These are phyloP conservation scores for Nymphalis urticae DNA, from an alignment of 2,888 invertebrate species.

Conservation along the genomic window DNA sequence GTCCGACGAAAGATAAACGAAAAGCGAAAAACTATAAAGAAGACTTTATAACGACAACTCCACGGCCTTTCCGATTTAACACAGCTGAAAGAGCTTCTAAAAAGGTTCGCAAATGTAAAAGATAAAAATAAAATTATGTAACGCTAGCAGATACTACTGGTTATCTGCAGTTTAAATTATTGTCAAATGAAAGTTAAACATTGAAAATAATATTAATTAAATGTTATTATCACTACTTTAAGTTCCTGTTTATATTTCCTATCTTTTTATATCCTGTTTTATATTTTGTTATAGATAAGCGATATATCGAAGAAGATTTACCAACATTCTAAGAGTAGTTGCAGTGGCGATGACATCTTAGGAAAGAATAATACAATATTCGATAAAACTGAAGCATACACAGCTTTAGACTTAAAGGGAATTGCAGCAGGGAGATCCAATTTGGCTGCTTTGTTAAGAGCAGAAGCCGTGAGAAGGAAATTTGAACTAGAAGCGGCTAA, in stretches of 20 bases:
- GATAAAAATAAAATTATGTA: slow-evolving; percentile 28
- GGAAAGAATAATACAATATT: slow-evolving; percentile 49
- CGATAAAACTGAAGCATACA: slow-evolving; percentile 69
- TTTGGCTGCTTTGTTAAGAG: slow-evolving; percentile 85
- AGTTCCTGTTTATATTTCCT: no score
- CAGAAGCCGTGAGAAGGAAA: slow-evolving; percentile 82
- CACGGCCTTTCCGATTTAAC: slow-evolving; percentile 77
- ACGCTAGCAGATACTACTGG: no score
- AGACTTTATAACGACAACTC: slow-evolving; percentile 78
- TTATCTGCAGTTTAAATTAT: no score
- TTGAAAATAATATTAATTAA: slow-evolving; percentile 46
- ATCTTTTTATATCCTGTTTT: not conserved
- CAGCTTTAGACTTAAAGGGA: slow-evolving; percentile 67
- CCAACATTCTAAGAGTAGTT: slow-evolving; percentile 62
- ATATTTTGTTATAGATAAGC: slow-evolving; percentile 58
- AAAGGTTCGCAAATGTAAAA: slow-evolving; percentile 60
- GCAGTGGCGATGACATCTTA: slow-evolving; percentile 56
- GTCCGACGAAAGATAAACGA: slow-evolving; percentile 61
- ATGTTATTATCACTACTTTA: not conserved
- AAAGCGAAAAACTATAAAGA: slow-evolving; percentile 59
- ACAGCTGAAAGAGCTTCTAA: slow-evolving; percentile 75
- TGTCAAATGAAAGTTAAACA: no score
- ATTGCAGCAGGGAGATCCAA: slow-evolving; percentile 80
- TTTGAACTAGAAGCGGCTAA: slow-evolving; percentile 84
- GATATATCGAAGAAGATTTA: slow-evolving; percentile 67